Percentiles rank a stretch among this genome's conserved stretches.
phyloP scores from a whole-genome alignment of 2,113 vertebrate genomes.

The Strix aluco region DNA sequence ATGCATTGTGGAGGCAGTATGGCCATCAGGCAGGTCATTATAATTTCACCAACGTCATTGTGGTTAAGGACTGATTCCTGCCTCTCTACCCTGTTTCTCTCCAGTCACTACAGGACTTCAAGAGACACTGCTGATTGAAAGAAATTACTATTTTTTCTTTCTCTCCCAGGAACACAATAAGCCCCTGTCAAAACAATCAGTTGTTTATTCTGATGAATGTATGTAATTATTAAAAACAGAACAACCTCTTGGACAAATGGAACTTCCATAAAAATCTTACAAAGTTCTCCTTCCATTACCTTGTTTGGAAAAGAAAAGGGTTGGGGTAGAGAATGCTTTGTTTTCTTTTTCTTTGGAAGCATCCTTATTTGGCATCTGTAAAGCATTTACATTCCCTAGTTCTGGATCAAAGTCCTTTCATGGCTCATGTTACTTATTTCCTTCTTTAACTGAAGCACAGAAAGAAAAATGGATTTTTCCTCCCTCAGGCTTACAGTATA shows the following conservation, averaged over 20 bases:
- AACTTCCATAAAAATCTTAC: conserved; percentile 1
- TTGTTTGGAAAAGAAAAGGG: conserved; percentile 48
- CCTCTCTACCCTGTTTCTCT: not conserved
- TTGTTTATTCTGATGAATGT: not conserved
- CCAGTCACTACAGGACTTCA: not conserved
- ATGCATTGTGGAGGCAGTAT: not conserved
- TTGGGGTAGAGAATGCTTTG: conserved; percentile 13
- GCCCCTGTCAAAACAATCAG: not conserved
- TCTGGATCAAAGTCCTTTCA: conserved; percentile 67
- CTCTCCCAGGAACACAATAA: not conserved
- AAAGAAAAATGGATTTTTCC: conserved; percentile 25
- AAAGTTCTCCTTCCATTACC: conserved; percentile 21
- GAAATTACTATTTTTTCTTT: not conserved
- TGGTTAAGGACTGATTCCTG: not conserved
- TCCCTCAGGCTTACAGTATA: conserved; percentile 16
- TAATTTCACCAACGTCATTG: not conserved
- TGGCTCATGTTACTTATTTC: conserved; percentile 68
- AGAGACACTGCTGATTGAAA: not conserved
- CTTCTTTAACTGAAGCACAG: conserved; percentile 44
- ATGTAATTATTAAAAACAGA: conserved; percentile 15
- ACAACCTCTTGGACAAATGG: not conserved
- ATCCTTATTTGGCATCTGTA: conserved; percentile 71
- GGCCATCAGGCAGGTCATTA: not conserved
- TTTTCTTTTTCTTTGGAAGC: conserved; percentile 60
- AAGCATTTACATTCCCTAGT: conserved; percentile 68